A percentile compares a stretch with the other conserved stretches of the same genome.
Conservation (phyloP, 2,888 invertebrate genomes). For the Drosophila parthenogenetica region DNA sequence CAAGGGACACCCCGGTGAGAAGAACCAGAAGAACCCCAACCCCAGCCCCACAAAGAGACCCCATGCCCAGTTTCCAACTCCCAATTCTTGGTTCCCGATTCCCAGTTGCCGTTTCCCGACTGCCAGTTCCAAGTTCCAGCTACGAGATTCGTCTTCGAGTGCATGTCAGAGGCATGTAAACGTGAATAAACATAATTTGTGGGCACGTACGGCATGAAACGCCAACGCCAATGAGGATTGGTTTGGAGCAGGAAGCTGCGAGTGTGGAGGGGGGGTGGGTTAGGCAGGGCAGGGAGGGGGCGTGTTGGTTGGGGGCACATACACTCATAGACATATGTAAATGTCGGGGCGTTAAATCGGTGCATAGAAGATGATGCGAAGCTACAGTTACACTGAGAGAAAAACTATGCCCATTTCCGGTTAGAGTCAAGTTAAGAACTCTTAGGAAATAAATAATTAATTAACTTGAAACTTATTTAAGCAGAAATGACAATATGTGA, state of each 20-base stretch:
- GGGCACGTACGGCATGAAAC: slow-evolving; percentile 70
- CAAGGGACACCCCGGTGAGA: slow-evolving; percentile 74
- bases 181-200: slow-evolving; percentile 80
- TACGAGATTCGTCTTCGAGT: slow-evolving; percentile 57
- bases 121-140: slow-evolving; percentile 29
- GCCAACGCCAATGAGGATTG: slow-evolving; percentile 72
- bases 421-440: neutral
- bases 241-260: slow-evolving; percentile 1
- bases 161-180: slow-evolving; percentile 80
- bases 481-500: too few species aligned
- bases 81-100: slow-evolving; percentile 35
- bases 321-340: slow-evolving; percentile 68
- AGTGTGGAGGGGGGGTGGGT: neutral
- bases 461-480: too few species aligned
- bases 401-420: slow-evolving; percentile 11
- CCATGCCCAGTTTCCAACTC: slow-evolving; percentile 42
- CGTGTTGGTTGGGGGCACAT: slow-evolving; percentile 28
- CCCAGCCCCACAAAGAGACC: slow-evolving; percentile 27
- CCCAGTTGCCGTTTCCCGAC: slow-evolving; percentile 29
- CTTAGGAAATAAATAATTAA: too few species aligned
- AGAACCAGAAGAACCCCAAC: slow-evolving; percentile 42
- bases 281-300: slow-evolving; percentile 1
- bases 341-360: slow-evolving; percentile 81
- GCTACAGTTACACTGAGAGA: slow-evolving; percentile 38
- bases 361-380: slow-evolving; percentile 64